Evolutionary conservation across 64 coral and sea anemone species (phyloP), one percentile per base, ranked within the genome.

Genomic region (Dendrophyllia cribrosa): DNA sequence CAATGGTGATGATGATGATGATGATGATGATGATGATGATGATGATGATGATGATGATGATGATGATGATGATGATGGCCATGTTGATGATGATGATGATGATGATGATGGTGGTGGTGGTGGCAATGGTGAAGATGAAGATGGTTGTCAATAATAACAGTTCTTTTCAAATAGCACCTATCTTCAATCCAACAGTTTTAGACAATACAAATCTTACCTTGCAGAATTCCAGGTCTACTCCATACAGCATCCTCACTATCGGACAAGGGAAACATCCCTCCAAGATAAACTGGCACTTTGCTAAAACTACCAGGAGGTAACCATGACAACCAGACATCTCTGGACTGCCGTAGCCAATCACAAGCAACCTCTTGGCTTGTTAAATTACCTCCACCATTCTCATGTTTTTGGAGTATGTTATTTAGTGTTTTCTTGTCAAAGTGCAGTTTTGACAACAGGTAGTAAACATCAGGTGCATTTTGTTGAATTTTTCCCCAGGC

Each of bases 241-340:
- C 95, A 96, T 7, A 96, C 78, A 20, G 91, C 91, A 50, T 83
- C 82, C 23, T 89, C 62, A 48, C 51, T 86, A 61, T 26, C 76
- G 14, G 91, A 88, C 80, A 96, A 90, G 9, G 95, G 91, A 72
- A 96, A 96, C 95, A 96, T 96, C 7, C 95, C 95, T 70, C 95
- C 95, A 48, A 96, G 74, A 67, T 93, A 93, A 8, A 96, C 95
- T 43, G 95, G 95, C 2, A 63, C 70, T 52, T 96, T 96, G 12
- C 81, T 88, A 17, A 75, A 17, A 65, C 61, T 60, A 45, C 74
- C 74, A 74, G 58, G 2, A 44, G 91, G 91, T 24, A 96, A 59
- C 95, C 95, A 96, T 68, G 78, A 49, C 61, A 76, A 25, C 95
- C 95, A 96, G 5, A 86, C 66, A 87, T 93, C 91, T 85, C 87